Conservation (phyloP, 2,888 invertebrate species). For the Fissipunctia ypsillon region DNA sequence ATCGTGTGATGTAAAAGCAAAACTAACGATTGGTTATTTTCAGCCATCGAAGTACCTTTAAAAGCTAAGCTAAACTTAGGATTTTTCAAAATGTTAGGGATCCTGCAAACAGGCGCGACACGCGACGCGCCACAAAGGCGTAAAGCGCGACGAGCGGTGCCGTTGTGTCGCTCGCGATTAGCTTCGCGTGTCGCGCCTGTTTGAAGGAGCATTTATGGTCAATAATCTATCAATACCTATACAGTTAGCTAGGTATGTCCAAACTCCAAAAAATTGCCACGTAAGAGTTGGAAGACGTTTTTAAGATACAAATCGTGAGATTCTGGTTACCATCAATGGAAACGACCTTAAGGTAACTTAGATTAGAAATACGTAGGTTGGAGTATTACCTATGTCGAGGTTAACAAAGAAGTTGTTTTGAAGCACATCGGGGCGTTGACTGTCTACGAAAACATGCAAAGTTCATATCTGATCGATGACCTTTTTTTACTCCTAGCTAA, state of each 20-base stretch:
- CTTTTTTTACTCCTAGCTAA: conserved; percentile 24
- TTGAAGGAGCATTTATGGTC: no score
- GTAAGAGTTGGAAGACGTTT: neutral
- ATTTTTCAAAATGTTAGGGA: no score
- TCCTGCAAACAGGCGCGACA: no score
- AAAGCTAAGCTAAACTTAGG: no score
- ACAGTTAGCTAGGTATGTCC: no score
- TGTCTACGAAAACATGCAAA: conserved; percentile 26
- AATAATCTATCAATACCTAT: no score
- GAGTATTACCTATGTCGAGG: neutral
- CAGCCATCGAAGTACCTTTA: no score
- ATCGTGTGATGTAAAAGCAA: neutral
- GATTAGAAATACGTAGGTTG: neutral
- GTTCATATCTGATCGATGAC: conserved; percentile 29
- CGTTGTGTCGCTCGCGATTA: no score
- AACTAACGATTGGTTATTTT: neutral
- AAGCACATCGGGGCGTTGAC: conserved; percentile 28
- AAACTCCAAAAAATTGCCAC: no score
- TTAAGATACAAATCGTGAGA: conserved; percentile 1
- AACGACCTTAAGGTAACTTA: neutral
- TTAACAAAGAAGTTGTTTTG: conserved; percentile 24
- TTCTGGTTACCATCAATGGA: neutral
- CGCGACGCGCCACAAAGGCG: no score
- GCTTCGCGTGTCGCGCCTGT: no score
- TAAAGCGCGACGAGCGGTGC: no score